Evolutionary conservation across 2,113 vertebrate genomes (phyloP), one percentile per base, ranked within the genome.

Genomic region (Thunnus thynnus): DNA sequence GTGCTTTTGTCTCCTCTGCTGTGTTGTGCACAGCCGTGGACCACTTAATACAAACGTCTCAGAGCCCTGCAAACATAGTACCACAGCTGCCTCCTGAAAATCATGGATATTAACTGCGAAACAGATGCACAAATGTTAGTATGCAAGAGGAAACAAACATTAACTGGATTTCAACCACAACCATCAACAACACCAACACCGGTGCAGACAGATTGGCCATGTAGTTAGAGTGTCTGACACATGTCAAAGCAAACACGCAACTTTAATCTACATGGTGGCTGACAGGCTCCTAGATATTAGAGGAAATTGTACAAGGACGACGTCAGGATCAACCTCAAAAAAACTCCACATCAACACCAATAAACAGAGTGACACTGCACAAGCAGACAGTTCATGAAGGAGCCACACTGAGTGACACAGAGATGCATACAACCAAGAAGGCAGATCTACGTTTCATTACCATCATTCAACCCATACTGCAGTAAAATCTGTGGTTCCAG

Each of bases 11-110:
- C 56, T 36, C 32, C 22, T 58, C 14, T 11, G 30, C 52, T 74
- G 9, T 47, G 25, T 44, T 55, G 54, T 46, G 30, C 57, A 78
- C 50, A 62, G 13, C 62, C 17, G 51, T 63, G 52, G 17, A 52
- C 30, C 16, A 57, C 10, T 0, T 13, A 50, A 9, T 3, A 50
- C 36, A 56, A 25, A 56, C 50, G 16, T 52, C 27, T 58, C 11
- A 47, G 44, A 32, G n/a, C 25, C 13, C 16, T 22, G 27, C 44
- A 68, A 67, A 68, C 44, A 13, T 52, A 50, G 27, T 5, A 67
- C 52, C 44, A 56, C 25, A 41, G 50, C 17, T 22, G n/a, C 36
- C 2, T 63, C 30, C 66, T 57, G 4, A 65, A 63, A 62, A 62
- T 55, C 22, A 55, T 13, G 12, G 41, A 44, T 30, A 80, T 41